Evolutionary conservation across 2,113 vertebrate species (phyloP).

Genomic region (Mus spicilegus): DNA sequence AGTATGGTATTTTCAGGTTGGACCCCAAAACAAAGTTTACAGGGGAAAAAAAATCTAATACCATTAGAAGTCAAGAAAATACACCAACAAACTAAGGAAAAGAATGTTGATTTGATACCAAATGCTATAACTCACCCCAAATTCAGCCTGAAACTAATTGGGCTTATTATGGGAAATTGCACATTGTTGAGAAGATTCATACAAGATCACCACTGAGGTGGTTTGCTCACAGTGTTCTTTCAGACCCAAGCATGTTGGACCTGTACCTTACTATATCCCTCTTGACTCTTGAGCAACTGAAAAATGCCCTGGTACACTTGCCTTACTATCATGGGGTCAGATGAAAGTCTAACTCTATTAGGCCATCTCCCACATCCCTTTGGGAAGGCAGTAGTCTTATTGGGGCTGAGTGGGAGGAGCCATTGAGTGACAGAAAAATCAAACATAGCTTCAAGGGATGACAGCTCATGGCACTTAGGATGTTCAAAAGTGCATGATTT

Average conservation of each 20-base stretch:
- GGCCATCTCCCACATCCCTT: background rate
- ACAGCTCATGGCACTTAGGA: background rate
- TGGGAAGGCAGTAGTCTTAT: background rate
- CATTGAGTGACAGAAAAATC: conserved; percentile 11
- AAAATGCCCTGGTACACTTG: background rate
- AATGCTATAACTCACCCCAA: background rate
- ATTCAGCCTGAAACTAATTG: background rate
- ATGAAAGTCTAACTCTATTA: background rate
- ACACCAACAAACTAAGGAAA: conserved; percentile 22
- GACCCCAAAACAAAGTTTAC: conserved; percentile 1
- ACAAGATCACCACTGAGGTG: background rate
- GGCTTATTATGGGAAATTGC: conserved; percentile 30
- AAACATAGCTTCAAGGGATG: conserved; percentile 16
- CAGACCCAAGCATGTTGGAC: conserved; percentile 24
- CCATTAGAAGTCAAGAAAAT: background rate
- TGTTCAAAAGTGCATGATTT: conserved; percentile 1
- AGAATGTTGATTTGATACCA: conserved; percentile 45
- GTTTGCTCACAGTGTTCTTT: conserved; percentile 7
- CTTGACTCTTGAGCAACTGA: conserved; percentile 29
- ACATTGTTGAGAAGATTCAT: conserved; percentile 2
- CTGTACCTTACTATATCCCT: conserved; percentile 4
- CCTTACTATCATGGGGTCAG: background rate
- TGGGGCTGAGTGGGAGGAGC: background rate
- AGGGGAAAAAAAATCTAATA: conserved; percentile 42
- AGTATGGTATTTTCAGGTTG: conserved; percentile 52